Percentiles rank a stretch among this genome's conserved stretches.
These are phyloP conservation scores for Spodoptera littoralis DNA, from an alignment of 2,888 invertebrate species.

Conservation along the genomic window DNA sequence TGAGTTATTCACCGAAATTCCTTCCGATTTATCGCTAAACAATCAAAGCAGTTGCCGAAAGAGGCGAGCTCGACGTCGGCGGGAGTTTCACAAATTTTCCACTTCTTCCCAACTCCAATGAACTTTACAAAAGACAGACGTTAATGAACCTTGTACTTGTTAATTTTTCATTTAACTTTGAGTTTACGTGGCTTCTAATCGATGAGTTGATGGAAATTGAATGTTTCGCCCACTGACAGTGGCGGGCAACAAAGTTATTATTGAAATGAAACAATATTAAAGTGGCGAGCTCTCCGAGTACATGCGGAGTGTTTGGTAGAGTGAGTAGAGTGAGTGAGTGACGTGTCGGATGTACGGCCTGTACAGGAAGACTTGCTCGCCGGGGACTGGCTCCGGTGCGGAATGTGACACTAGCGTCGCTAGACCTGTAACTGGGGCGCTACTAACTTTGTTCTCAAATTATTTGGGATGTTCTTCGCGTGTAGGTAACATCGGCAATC, in stretches of 20 bases:
- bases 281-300: conserved; percentile 32
- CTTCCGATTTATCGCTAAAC: conserved; percentile 76
- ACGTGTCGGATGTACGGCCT: conserved; percentile 39
- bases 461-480: no score
- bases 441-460: no score
- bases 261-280: conserved; percentile 47
- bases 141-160: conserved; percentile 77
- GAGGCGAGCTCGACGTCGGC: conserved; percentile 48
- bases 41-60: conserved; percentile 66
- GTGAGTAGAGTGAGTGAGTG: neutral
- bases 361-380: conserved; percentile 38
- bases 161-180: conserved; percentile 74
- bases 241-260: conserved; percentile 26
- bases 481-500: no score
- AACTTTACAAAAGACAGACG: conserved; percentile 74
- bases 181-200: conserved; percentile 70
- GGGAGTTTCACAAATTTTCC: conserved; percentile 60
- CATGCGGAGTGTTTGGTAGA: conserved; percentile 16
- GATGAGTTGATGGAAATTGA: conserved; percentile 63
- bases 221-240: conserved; percentile 53
- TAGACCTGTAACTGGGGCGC: conserved; percentile 34
- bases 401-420: conserved; percentile 27
- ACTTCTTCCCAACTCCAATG: conserved; percentile 60
- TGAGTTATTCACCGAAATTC: conserved; percentile 64
- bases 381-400: conserved; percentile 21